A percentile compares a stretch with the other conserved stretches of the same genome.
These are phyloP conservation scores for Parochlus steinenii DNA, from an alignment of 2,888 invertebrate species.

Conservation along the genomic window DNA sequence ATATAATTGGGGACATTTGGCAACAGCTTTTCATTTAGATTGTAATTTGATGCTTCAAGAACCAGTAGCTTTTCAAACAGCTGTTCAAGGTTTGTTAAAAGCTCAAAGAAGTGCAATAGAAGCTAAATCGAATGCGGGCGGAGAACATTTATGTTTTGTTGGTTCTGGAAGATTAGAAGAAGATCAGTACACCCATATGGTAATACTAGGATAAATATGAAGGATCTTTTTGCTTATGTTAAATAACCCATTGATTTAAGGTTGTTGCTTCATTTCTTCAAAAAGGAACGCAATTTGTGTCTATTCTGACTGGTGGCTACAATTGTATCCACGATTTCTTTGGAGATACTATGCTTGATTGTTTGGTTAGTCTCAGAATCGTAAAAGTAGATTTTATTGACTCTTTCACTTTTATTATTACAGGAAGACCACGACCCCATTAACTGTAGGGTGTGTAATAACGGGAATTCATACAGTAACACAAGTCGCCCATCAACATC, in stretches of 20 bases:
- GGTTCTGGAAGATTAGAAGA: slow-evolving; percentile 88
- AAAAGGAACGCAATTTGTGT: slow-evolving; percentile 82
- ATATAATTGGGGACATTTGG: slow-evolving; percentile 91
- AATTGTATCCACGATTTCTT: slow-evolving; percentile 68
- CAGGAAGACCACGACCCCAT: slow-evolving; percentile 71
- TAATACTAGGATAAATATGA: too few species aligned
- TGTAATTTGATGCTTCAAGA: slow-evolving; percentile 95
- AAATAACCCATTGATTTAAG: too few species aligned
- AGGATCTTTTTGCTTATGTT: too few species aligned
- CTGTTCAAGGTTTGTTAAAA: slow-evolving; percentile 79
- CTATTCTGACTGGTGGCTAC: slow-evolving; percentile 84
- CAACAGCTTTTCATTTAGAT: slow-evolving; percentile 95
- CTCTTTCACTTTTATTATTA: too few species aligned
- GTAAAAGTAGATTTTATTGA: too few species aligned
- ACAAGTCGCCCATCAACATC: slow-evolving; percentile 13
- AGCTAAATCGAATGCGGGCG: slow-evolving; percentile 70
- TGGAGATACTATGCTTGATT: slow-evolving; percentile 60
- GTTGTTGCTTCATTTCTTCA: slow-evolving; percentile 94
- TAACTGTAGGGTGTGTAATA: slow-evolving; percentile 64
- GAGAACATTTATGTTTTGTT: slow-evolving; percentile 80
- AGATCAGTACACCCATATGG: slow-evolving; percentile 95
- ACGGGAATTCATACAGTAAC: slow-evolving; percentile 17
- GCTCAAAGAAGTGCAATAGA: slow-evolving; percentile 79
- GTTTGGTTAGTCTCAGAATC: too few species aligned
- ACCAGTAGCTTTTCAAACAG: slow-evolving; percentile 84